Evolutionary conservation across 2,797 vertebrate species (phyloP).

Genomic region (Okamejei kenojei): DNA sequence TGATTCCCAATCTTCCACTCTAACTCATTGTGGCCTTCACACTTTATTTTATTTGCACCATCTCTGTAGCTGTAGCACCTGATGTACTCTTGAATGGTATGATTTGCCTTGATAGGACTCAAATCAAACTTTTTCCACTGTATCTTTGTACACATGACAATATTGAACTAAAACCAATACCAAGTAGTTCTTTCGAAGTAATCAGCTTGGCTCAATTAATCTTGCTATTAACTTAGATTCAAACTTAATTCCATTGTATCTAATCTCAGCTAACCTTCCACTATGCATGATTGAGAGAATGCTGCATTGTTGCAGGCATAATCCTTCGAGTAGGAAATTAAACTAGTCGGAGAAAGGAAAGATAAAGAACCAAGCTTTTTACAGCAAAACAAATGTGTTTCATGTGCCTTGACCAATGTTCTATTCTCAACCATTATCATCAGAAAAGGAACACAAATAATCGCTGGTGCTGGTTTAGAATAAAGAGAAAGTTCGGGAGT

Average conservation of each 20-base stretch:
- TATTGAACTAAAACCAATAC: too few relatives aligned
- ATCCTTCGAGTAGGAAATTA: not conserved
- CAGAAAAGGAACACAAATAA: not conserved
- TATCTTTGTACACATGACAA: too few relatives aligned
- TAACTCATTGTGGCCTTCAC: too few relatives aligned
- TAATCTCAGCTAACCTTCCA: not conserved
- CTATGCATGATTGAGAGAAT: not conserved
- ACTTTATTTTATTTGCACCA: too few relatives aligned
- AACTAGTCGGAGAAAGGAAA: not conserved
- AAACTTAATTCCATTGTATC: not conserved
- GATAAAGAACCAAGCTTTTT: not conserved
- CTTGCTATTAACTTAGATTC: not conserved
- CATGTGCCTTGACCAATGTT: not conserved
- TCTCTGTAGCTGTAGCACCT: too few relatives aligned
- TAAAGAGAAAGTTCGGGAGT: too few relatives aligned
- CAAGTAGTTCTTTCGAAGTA: not conserved
- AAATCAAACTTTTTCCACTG: too few relatives aligned
- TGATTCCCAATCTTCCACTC: too few relatives aligned
- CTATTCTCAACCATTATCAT: not conserved
- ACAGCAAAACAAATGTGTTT: not conserved
- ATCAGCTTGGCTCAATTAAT: not conserved
- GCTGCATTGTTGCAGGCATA: not conserved
- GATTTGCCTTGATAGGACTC: too few relatives aligned
- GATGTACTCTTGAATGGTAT: too few relatives aligned
- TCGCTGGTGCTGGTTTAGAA: too few relatives aligned